These are phyloP conservation scores for Probosciger aterrimus DNA, from an alignment of 2,113 vertebrate species.

Conservation along the genomic window DNA sequence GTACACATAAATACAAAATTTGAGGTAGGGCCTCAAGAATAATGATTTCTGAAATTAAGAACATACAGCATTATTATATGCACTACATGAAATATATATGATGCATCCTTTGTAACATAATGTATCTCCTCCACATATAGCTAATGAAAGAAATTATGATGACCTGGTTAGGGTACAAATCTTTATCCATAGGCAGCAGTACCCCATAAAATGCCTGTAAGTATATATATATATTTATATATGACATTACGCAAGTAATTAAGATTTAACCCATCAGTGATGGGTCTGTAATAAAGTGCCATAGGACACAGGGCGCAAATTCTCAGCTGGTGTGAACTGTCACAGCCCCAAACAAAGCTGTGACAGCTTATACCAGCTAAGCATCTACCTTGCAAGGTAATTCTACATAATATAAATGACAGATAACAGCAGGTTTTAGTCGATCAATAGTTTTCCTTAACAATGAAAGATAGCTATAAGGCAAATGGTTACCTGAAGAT, in stretches of 20 bases:
- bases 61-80: constrained; percentile 81
- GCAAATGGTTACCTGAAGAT: constrained; percentile 95
- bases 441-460: constrained; percentile 78
- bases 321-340: constrained; percentile 52
- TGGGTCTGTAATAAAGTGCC: constrained; percentile 95
- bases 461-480: constrained; percentile 89
- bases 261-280: constrained; percentile 90
- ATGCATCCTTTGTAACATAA: constrained; percentile 83
- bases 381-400: constrained; percentile 74
- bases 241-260: constrained; percentile 96
- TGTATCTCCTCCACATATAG: constrained; percentile 75
- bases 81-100: constrained; percentile 78
- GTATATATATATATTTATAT: constrained; percentile 80
- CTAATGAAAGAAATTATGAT: constrained; percentile 80
- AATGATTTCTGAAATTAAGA: constrained; percentile 88
- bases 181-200: constrained; percentile 95
- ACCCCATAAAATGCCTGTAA: constrained; percentile 86
- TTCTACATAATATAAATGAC: constrained; percentile 79
- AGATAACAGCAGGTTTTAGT: constrained; percentile 77
- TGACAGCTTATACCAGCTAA: constrained; percentile 39
- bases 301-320: constrained; percentile 78
- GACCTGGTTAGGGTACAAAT: constrained; percentile 89
- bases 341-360: constrained; percentile 29
- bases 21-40: constrained; percentile 99
- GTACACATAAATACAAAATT: constrained; percentile 99